Evolutionary conservation across 1,140 invertebrate genomes (phyloP).

Genomic region (Stenopsyche tienmushanensis): DNA sequence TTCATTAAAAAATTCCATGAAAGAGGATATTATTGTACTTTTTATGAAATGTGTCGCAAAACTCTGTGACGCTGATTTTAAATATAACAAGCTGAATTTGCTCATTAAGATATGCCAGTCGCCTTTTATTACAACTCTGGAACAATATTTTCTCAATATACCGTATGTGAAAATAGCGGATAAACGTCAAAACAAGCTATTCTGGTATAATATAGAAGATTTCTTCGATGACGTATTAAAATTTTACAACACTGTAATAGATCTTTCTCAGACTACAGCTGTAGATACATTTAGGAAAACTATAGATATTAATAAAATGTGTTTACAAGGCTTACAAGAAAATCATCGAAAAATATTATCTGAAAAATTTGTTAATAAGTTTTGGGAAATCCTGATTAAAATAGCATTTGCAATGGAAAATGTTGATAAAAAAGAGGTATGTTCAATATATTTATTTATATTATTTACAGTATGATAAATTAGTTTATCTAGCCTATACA

Average conservation of each 20-base stretch:
- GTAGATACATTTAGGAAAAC: no score
- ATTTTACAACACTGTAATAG: not conserved
- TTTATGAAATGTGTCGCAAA: no score
- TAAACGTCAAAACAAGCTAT: not conserved
- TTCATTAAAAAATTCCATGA: not conserved
- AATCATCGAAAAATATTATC: not conserved
- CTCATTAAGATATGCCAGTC: no score
- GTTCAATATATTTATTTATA: not conserved
- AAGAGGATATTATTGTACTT: no score
- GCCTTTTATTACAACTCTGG: not conserved
- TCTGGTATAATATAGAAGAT: conserved; percentile 7
- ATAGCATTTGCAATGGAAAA: not conserved
- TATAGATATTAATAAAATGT: not conserved
- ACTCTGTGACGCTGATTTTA: no score
- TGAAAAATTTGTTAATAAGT: not conserved
- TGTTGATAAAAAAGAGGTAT: not conserved
- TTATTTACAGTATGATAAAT: no score
- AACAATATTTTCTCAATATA: not conserved
- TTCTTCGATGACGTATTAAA: not conserved
- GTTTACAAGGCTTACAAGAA: not conserved
- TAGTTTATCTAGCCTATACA: no score
- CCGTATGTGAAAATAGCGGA: conserved; percentile 9
- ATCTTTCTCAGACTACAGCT: not conserved
- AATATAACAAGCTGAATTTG: no score
- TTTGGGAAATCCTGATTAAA: no score